Evolutionary conservation across 2,888 invertebrate species (phyloP).

Genomic region (Mythimna loreyi): DNA sequence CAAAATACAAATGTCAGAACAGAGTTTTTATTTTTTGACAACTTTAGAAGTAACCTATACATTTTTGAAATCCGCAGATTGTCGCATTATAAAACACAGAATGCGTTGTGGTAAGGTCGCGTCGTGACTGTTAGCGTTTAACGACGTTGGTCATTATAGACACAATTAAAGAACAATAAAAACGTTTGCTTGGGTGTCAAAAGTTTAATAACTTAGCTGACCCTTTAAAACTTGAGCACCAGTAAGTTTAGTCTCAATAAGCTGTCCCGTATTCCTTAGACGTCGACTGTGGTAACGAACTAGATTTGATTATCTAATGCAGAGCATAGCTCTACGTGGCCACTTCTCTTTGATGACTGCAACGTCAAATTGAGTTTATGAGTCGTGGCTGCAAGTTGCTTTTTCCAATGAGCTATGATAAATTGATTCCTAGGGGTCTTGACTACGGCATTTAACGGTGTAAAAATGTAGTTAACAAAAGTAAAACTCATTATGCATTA

Average conservation of each 20-base stretch:
- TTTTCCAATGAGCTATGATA: constrained; percentile 11
- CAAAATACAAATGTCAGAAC: no score
- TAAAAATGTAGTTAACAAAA: not conserved
- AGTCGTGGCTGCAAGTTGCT: constrained; percentile 1
- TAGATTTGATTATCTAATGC: constrained; percentile 42
- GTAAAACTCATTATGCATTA: not conserved
- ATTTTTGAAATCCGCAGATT: no score
- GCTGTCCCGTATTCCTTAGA: constrained; percentile 13
- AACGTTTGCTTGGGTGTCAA: no score
- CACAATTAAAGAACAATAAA: no score
- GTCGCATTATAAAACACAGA: no score
- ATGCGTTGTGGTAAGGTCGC: no score
- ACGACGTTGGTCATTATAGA: no score
- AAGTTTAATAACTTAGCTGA: not conserved
- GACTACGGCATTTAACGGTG: not conserved
- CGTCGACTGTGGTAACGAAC: constrained; percentile 31
- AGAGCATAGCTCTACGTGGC: constrained; percentile 10
- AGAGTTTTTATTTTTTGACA: no score
- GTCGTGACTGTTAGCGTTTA: no score
- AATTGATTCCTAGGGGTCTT: not conserved
- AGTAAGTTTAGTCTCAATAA: not conserved
- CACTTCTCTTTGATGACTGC: constrained; percentile 30
- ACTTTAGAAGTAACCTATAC: no score
- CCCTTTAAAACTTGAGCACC: not conserved
- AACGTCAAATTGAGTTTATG: constrained; percentile 42